Conservation (phyloP, 1,140 invertebrate genomes). For the Drosophila nannoptera region DNA sequence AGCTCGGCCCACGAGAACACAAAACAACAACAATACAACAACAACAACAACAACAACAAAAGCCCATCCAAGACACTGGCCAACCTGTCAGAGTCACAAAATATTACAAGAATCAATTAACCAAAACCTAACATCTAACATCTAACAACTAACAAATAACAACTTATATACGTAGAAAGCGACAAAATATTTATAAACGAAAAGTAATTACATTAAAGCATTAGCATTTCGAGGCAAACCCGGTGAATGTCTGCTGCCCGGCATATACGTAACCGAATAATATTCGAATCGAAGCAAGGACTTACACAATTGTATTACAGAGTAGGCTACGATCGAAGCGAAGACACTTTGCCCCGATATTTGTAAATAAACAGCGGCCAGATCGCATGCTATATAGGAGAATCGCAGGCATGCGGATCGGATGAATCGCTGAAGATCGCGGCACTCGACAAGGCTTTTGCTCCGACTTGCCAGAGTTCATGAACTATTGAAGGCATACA, state of each 20-base stretch:
- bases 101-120: constrained; percentile 48
- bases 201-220: constrained; percentile 10
- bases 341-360: constrained; percentile 47
- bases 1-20: constrained; percentile 7
- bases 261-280: constrained; percentile 74
- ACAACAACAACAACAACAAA: constrained; percentile 49
- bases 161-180: constrained; percentile 69
- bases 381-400: constrained; percentile 47
- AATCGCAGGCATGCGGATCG: background rate
- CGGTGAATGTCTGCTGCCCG: constrained; percentile 43
- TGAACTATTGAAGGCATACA: constrained; percentile 31
- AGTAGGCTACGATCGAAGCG: constrained; percentile 5
- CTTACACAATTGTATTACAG: constrained; percentile 42
- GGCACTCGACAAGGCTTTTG: constrained; percentile 18
- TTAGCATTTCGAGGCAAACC: constrained; percentile 43
- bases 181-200: constrained; percentile 55
- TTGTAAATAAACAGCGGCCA: constrained; percentile 60
- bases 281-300: constrained; percentile 62
- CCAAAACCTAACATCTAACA: constrained; percentile 47
- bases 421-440: constrained; percentile 1
- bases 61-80: constrained; percentile 64
- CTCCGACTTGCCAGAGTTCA: constrained; percentile 36
- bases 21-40: too few species aligned
- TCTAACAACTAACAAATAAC: constrained; percentile 46
- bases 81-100: constrained; percentile 45